These are phyloP conservation scores for Spisula solida DNA, from an alignment of 2,888 invertebrate species.

Conservation along the genomic window DNA sequence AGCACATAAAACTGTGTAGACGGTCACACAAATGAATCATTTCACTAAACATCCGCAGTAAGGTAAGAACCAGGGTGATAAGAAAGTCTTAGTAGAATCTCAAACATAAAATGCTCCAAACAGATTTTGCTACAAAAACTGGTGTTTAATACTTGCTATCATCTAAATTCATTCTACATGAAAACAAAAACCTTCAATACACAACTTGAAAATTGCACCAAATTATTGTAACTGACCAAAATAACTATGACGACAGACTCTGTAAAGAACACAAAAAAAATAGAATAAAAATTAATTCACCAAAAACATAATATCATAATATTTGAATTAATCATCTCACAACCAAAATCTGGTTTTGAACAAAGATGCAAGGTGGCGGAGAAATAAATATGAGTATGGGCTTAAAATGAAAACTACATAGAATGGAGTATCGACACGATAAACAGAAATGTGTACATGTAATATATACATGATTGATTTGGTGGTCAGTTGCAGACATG, in stretches of 20 bases:
- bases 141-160: neutral
- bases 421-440: neutral
- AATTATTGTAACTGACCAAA: constrained; percentile 16
- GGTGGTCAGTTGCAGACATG: neutral
- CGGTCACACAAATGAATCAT: neutral
- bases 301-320: neutral
- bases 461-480: neutral
- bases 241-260: neutral
- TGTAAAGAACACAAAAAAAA: constrained; percentile 17
- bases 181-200: constrained; percentile 4
- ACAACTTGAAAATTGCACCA: constrained; percentile 27
- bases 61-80: neutral
- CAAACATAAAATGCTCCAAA: neutral
- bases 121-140: constrained; percentile 1
- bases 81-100: neutral
- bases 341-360: neutral
- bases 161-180: neutral
- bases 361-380: neutral
- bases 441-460: neutral
- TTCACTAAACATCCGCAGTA: neutral
- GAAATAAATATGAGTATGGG: neutral
- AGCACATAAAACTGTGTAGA: neutral
- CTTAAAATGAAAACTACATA: neutral
- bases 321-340: neutral
- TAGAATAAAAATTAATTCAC: neutral